phyloP scores from a whole-genome alignment of 2,113 vertebrate species.

The Xenus cinereus region DNA sequence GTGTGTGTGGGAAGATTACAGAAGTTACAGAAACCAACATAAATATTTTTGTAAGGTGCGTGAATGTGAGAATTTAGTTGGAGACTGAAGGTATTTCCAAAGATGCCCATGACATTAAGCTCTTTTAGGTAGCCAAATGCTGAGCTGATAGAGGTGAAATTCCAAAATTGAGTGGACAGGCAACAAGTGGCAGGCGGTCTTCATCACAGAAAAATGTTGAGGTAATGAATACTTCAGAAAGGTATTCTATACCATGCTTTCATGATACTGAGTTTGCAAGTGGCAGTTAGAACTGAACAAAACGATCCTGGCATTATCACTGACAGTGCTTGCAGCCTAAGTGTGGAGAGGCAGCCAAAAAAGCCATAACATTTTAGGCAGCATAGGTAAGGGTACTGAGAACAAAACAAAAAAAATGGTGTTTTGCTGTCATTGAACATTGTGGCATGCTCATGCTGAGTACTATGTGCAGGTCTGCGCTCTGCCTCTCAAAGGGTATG shows the following conservation, averaged over 20 bases:
- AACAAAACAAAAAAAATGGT: not conserved
- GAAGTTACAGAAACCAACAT: not conserved
- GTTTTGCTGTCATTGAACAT: accelerated
- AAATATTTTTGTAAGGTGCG: not conserved
- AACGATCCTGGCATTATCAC: not conserved
- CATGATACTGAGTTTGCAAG: not conserved
- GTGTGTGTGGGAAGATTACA: not conserved
- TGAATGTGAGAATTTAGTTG: not conserved
- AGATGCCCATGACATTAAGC: not conserved
- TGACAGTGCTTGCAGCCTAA: not conserved
- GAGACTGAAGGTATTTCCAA: not conserved
- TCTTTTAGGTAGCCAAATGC: not conserved
- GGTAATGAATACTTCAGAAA: not conserved
- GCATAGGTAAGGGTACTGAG: not conserved
- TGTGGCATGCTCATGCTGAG: not conserved
- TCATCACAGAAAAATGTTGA: not conserved
- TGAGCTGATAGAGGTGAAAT: not conserved
- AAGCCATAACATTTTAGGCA: not conserved
- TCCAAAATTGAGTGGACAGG: not conserved
- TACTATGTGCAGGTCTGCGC: not conserved
- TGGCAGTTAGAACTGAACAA: not conserved
- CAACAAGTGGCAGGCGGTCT: not conserved
- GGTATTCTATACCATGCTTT: not conserved
- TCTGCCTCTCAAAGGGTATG: not conserved
- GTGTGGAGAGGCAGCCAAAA: not conserved